Evolutionary conservation across 2,113 vertebrate species (phyloP), one percentile per base, ranked within the genome.

Genomic region (Heterotilapia buettikoferi): DNA sequence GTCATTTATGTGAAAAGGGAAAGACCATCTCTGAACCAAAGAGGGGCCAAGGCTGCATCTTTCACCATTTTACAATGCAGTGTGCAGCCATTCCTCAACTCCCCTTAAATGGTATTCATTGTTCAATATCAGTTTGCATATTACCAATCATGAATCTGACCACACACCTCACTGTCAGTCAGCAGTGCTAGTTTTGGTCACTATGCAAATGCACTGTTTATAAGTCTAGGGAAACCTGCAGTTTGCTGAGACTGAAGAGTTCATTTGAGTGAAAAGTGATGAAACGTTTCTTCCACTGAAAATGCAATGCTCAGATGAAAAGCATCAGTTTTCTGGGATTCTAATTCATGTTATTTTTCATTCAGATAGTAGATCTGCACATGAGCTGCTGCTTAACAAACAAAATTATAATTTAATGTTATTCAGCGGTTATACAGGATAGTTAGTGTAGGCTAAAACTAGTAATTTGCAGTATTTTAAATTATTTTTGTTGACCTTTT

Each of bases 281-380:
- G 61, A 36, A 66, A 5, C 0, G 0, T 63, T 61, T 61, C 57
- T 10, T 29, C 26, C 57, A 31, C 57, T 33, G 57, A 0, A 63
- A 2, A n/a, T 66, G 18, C 31, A 12, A 66, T n/a, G 6, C 10
- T 38, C 31, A 12, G 61, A 66, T n/a, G 6, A 66, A 7, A 19
- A 12, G 1, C 1, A 36, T 2, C 31, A n/a, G 0, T 36, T 66
- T 36, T 12, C 61, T 66, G 6, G 61, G 18, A 38, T 66, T 19
- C 1, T 18, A 61, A 61, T 33, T 63, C 59, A 11, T 0, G 6
- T 63, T 38, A 66, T 68, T 71, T 71, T 63, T 36, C 59, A 36
- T 63, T 68, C 7, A 40, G 5, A 21, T 3, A 2, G 63, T 40
- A 40, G 12, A 68, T 68, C 36, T 68, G 11, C 36, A 40, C 63